Evolutionary conservation across 2,113 vertebrate species (phyloP), one percentile per base, ranked within the genome.

Genomic region (Spea bombifrons): DNA sequence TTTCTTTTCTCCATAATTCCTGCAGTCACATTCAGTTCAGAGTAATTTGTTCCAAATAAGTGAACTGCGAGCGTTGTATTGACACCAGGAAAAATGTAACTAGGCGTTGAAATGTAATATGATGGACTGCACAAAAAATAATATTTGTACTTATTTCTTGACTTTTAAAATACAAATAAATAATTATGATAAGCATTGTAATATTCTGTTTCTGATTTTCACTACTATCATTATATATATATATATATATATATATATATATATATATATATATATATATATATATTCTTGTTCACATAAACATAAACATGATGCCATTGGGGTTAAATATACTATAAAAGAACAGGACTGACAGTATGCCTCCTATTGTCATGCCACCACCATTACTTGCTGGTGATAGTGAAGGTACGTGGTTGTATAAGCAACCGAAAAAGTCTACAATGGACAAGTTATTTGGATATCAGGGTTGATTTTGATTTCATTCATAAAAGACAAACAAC

Each of bases 41-140:
- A 50, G 0, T 67, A 15, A 0, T 75, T 78, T 5, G 61, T 0
- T 8, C 59, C 75, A 65, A 92, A 84, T 72, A 90, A 30, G 49
- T 84, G 84, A 77, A 92, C 82, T 0, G 86, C 84, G 5, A 92
- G 2, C 0, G 83, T 66, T 0, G 70, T 69, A 0, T 84, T 85
- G 68, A 86, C 72, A 5, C 81, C 86, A 2, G 75, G 53, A 3
- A 10, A 70, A 7, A 89, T 44, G 5, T 16, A 2, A 17, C 4
- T 8, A 10, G 89, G 84, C 13, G 65, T 52, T 52, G 87, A 73
- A 79, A 91, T 83, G 81, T 91, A 83, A 76, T 91, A 91, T 5
- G 86, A 83, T 5, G 85, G 80, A 16, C 12, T 78, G 59, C 8
- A 65, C 46, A 53, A 10, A 72, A 50, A 57, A 72, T 70, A 45